These are phyloP conservation scores for Aythya baeri DNA, from an alignment of 2,113 vertebrate genomes.

Conservation along the genomic window DNA sequence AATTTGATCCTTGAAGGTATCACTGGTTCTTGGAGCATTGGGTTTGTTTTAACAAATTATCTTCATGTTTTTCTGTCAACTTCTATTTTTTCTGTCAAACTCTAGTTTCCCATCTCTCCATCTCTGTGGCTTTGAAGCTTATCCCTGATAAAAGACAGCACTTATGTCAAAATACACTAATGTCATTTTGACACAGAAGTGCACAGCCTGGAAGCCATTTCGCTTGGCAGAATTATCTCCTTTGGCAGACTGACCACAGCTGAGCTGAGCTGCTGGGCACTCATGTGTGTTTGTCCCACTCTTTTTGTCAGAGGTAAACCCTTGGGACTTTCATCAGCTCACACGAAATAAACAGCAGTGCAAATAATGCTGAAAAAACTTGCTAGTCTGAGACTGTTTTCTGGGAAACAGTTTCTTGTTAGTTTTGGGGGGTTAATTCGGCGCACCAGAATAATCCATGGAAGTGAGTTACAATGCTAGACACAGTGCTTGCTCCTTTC, in stretches of 20 bases:
- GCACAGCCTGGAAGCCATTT: conserved; percentile 57
- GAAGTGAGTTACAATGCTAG: not conserved
- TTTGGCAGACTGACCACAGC: conserved; percentile 32
- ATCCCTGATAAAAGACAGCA: conserved; percentile 54
- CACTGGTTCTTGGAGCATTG: not conserved
- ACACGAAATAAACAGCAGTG: conserved; percentile 25
- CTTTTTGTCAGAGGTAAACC: conserved; percentile 42
- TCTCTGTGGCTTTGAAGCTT: conserved; percentile 50
- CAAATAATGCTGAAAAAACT: conserved; percentile 33
- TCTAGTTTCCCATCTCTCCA: conserved; percentile 47
- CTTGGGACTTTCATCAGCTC: conserved; percentile 36
- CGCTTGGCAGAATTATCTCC: conserved; percentile 43
- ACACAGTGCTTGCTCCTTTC: not conserved
- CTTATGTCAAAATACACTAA: conserved; percentile 59
- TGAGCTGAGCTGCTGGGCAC: conserved; percentile 14
- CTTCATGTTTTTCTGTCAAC: conserved; percentile 32
- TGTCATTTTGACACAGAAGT: conserved; percentile 57
- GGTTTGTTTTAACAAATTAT: conserved; percentile 45
- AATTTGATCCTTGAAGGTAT: conserved; percentile 13
- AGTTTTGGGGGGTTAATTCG: conserved; percentile 36
- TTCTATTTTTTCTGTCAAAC: conserved; percentile 43
- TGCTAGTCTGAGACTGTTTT: not conserved
- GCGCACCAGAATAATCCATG: not conserved
- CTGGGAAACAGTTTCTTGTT: conserved; percentile 49
- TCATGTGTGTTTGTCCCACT: conserved; percentile 19